Conservation (phyloP, 1,140 invertebrate species). For the Nasonia giraulti region DNA sequence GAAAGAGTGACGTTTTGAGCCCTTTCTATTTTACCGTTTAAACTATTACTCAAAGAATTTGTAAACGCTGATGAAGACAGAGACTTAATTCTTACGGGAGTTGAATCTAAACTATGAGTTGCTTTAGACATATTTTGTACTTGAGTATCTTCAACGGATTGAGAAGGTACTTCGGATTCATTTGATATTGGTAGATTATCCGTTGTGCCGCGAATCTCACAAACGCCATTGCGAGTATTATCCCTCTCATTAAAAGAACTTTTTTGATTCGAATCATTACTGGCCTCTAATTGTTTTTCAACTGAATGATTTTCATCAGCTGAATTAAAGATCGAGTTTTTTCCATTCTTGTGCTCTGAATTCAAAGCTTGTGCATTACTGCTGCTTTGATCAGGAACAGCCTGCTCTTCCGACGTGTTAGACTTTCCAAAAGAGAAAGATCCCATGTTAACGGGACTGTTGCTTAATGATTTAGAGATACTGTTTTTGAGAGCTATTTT, state of each 20-base stretch:
- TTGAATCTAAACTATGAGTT: slow-evolving; percentile 60
- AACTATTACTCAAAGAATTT: slow-evolving; percentile 49
- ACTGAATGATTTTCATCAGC: slow-evolving; percentile 9
- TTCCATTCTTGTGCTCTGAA: background rate
- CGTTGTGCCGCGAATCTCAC: slow-evolving; percentile 9
- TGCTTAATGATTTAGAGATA: slow-evolving; percentile 63
- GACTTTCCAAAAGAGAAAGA: slow-evolving; percentile 54
- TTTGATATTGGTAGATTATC: slow-evolving; percentile 1
- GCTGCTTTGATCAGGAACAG: slow-evolving; percentile 12
- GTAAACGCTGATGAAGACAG: slow-evolving; percentile 42
- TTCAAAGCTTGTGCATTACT: background rate
- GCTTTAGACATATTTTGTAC: slow-evolving; percentile 51
- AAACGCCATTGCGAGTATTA: slow-evolving; percentile 32
- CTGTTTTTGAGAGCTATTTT: slow-evolving; percentile 60
- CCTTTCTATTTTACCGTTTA: slow-evolving; percentile 33
- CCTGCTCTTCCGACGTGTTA: slow-evolving; percentile 13
- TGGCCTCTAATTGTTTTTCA: slow-evolving; percentile 25
- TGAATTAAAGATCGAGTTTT: background rate
- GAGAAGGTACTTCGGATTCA: slow-evolving; percentile 34
- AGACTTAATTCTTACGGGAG: slow-evolving; percentile 57
- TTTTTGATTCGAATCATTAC: slow-evolving; percentile 44
- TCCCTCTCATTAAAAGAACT: slow-evolving; percentile 23
- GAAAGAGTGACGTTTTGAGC: slow-evolving; percentile 25
- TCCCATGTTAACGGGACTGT: slow-evolving; percentile 62
- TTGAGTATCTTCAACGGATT: slow-evolving; percentile 44